Evolutionary conservation across 2,113 vertebrate genomes (phyloP).

Genomic region (Archilochus colubris): DNA sequence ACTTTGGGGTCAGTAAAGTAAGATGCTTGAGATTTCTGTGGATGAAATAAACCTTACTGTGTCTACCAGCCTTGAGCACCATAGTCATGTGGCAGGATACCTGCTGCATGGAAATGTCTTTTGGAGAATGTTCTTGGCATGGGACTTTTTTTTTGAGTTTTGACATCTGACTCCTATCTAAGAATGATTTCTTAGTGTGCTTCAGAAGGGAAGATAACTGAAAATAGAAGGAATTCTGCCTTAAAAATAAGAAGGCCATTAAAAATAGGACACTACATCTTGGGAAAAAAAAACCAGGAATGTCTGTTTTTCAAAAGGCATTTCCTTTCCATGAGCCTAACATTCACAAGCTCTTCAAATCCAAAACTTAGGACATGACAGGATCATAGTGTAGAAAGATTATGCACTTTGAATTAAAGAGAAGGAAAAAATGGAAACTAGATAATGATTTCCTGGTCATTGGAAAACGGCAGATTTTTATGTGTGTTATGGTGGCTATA

Average conservation of each 20-base stretch:
- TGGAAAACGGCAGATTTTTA: not conserved
- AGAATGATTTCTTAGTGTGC: not conserved
- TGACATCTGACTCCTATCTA: not conserved
- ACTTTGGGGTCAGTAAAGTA: not conserved
- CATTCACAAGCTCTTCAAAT: not conserved
- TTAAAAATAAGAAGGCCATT: not conserved
- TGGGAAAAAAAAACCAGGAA: not conserved
- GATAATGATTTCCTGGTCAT: not conserved
- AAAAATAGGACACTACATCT: not conserved
- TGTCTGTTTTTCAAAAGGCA: not conserved
- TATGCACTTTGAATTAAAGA: not conserved
- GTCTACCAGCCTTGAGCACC: not conserved
- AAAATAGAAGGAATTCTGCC: not conserved
- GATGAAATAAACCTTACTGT: fast-evolving
- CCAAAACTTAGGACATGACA: not conserved
- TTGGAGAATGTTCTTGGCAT: not conserved
- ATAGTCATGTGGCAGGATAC: no score
- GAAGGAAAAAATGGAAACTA: not conserved
- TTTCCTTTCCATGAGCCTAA: not conserved
- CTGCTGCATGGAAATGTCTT: not conserved
- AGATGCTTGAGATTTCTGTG: not conserved
- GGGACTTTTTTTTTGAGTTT: not conserved
- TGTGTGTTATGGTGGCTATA: not conserved
- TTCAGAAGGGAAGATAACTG: not conserved
- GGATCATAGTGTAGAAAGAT: not conserved